phyloP scores from a whole-genome alignment of 2,888 invertebrate genomes.

The Nycteola revayana region DNA sequence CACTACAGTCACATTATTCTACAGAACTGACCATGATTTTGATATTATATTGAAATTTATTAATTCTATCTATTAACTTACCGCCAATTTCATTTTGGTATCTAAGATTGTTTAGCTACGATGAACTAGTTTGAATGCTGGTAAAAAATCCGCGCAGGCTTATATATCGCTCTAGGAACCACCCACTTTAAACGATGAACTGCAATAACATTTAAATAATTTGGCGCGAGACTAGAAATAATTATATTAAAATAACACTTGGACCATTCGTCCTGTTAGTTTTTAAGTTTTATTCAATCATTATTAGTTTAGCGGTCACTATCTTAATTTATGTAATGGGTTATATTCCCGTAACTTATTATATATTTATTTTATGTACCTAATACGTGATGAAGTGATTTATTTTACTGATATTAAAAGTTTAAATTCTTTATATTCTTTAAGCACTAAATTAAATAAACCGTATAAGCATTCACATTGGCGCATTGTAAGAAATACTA shows the following conservation, averaged over 20 bases:
- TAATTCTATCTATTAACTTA: constrained; percentile 43
- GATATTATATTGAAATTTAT: constrained; percentile 1
- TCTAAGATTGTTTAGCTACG: constrained; percentile 54
- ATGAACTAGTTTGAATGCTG: constrained; percentile 73
- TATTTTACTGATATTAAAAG: too few relatives aligned
- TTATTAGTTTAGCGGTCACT: too few relatives aligned
- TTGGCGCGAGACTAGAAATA: constrained; percentile 50
- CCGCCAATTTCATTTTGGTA: constrained; percentile 61
- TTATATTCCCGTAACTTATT: too few relatives aligned
- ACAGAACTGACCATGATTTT: too few relatives aligned
- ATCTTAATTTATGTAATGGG: too few relatives aligned
- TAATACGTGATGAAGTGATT: too few relatives aligned
- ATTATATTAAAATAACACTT: constrained; percentile 48
- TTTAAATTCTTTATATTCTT: too few relatives aligned
- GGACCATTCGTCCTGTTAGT: constrained; percentile 34
- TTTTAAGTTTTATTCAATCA: constrained; percentile 32
- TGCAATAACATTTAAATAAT: constrained; percentile 74
- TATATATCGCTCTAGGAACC: constrained; percentile 67
- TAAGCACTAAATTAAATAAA: too few relatives aligned
- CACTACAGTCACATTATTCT: too few relatives aligned
- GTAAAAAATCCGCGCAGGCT: constrained; percentile 66
- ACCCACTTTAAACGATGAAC: constrained; percentile 61
- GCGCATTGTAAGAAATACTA: too few relatives aligned
- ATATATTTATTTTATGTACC: too few relatives aligned
- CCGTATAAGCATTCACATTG: too few relatives aligned